Evolutionary conservation across 2,113 vertebrate species (phyloP), one percentile per base, ranked within the genome.

Genomic region (Gobius niger): DNA sequence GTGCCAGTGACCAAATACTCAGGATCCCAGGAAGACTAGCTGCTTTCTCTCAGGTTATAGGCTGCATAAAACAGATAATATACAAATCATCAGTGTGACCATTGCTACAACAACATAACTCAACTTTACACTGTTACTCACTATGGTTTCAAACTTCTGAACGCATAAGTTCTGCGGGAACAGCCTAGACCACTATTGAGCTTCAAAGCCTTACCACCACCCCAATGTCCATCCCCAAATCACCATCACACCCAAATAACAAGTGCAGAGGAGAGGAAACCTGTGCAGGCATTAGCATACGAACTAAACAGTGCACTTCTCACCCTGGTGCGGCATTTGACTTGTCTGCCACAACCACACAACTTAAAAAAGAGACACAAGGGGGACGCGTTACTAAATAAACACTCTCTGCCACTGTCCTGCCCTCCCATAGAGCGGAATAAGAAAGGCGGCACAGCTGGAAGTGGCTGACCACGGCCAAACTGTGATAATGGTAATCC

Each of bases 271-370:
- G 50, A 63, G 56, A 66, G 53, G 68, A 80, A 74, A 40, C 46
- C 12, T 57, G 65, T 16, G 24, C 46, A 50, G 44, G 9, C 81
- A 69, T 78, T 77, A 75, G 47, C 82, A 77, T 72, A 70, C 70
- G 64, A 76, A 82, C 70, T 59, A 67, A 75, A 73, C 76, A 72
- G 65, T 67, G 66, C n/a, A 78, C 42, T 74, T 91, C 76, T 84
- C 87, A 85, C 83, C 56, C 62, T 42, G 68, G 82, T 88, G 88
- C 57, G 67, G 82, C 47, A 50, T 85, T 89, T 87, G 77, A 78
- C 75, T 75, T 64, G 49, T 56, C 74, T 78, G 76, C 74, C 44
- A 50, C 40, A 64, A 34, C 15, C 72, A 73, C 56, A 73, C 42
- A 44, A 11, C 63, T 2, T 61, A 47, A 44, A 78, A 65, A 19